Base-by-base conservation (phyloP, 2,113 vertebrate species). In the Oxygymnocypris stewartii region DNA sequence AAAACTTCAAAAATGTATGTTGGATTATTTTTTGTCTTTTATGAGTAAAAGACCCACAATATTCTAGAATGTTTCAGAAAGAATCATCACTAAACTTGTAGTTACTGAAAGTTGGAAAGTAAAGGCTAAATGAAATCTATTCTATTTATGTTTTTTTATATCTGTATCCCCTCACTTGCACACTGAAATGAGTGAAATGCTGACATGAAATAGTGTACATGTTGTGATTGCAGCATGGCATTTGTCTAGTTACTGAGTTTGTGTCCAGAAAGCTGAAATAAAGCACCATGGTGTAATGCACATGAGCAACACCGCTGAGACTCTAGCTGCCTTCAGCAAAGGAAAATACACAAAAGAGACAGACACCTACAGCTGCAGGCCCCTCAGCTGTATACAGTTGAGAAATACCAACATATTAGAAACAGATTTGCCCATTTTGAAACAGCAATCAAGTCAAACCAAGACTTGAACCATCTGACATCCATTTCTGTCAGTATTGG, bases 381-480 rank as follows among this genome's bases (percentile, higher is more conserved):
- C 74, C 73, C n/a, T 28, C 12, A 1, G n/a, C 16, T 28, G 73
- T 16, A 25, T 47, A 47, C 74, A 76, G n/a, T 16, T 76, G 42
- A 16, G 74, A 76, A 49, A 76, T 28, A 76, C 23, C n/a, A 47
- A 25, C 12, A 47, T 76, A 76, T 67, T 13, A 49, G 74, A 76
- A 76, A 76, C 73, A 49, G 23, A 49, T 76, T 49, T 28, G n/a
- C 73, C 13, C 40, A 49, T 47, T 14, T 76, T 75, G 73, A 73
- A 42, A 74, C 10, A 1, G 37, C 69, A 42, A 23, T 73, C 69
- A 23, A 73, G 12, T 59, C 9, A 42, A 73, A 23, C 37, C 8
- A 40, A 44, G 71, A 44, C 40, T 74, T 42, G 8, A 42, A 40
- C 40, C 20, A n/a, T n/a, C 71, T 44, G 73, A 75, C 11, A 25